A percentile compares a stretch with the other conserved stretches of the same genome.
phyloP scores from a whole-genome alignment of 2,888 invertebrate genomes.

The Rotaria magnacalcarata region DNA sequence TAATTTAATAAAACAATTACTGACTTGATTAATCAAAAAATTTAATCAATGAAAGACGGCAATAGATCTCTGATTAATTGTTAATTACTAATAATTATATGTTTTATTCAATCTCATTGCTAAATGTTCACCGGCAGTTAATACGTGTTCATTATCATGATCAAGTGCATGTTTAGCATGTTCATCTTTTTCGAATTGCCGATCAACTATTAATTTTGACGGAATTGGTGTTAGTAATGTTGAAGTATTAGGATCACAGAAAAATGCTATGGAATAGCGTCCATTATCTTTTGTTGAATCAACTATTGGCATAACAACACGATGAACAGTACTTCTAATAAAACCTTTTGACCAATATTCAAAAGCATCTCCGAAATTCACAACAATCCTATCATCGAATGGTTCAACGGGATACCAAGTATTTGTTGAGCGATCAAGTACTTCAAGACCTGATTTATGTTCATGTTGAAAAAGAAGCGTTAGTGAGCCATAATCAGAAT shows the following conservation, averaged over 20 bases:
- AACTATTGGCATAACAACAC: not conserved
- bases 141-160: not conserved
- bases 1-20: no score
- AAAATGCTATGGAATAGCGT: not conserved
- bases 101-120: no score
- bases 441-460: not conserved
- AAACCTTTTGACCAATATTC: conserved; percentile 31
- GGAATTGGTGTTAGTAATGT: conserved; percentile 23
- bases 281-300: not conserved
- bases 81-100: no score
- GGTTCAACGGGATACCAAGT: not conserved
- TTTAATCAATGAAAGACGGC: no score
- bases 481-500: conserved; percentile 2
- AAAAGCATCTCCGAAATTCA: not conserved
- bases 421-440: conserved; percentile 25
- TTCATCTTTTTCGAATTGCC: not conserved
- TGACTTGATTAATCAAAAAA: no score
- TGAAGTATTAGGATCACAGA: not conserved
- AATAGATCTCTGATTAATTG: no score
- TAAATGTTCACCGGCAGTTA: not conserved
- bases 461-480: conserved; percentile 8
- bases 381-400: not conserved
- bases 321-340: conserved; percentile 12
- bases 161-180: not conserved
- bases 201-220: not conserved